Evolutionary conservation across 1,140 invertebrate species (phyloP), one percentile per base, ranked within the genome.

Genomic region (Lordiphosa collinella): DNA sequence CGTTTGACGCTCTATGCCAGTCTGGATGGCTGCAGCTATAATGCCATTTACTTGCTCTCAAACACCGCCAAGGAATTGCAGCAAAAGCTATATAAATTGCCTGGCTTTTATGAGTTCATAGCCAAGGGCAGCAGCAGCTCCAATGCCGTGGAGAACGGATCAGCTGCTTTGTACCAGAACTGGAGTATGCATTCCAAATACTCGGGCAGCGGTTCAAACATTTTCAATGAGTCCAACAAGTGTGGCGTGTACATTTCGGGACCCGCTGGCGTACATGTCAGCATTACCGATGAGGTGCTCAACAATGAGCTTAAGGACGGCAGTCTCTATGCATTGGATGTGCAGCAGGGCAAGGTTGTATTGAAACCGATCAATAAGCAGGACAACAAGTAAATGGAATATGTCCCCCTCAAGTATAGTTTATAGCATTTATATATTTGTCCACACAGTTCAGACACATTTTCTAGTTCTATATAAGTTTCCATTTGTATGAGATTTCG

Each of bases 1-100:
- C 92, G 94, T 46, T 90, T 96, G 50, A 96, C 94, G 2, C 90
- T 97, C 11, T 97, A 96, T 86, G 92, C 96, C 37, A 94, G 93
- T 62, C 89, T 93, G 57, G 92, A 94, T 51, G 91, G 92, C 69
- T 90, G 89, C 38, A 90, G 89, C 52, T 97, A 94, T 91, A 93
- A 94, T 89, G 94, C 94, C n/a, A 90, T 97, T 9, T 96, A 95
- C 79, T 89, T 97, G 54, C 91, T 94, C 35, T 90, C 90, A 8
- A 90, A 93, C 14, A 93, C 91, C n/a, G 92, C 92, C 46, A 86
- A 85, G 14, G 94, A 95, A 60, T 87, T 97, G 13, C 87, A 92
- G 12, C 90, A 90, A 53, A 96, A 96, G 86, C 86, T 97, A 22
- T 87, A 73, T 46, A 89, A 89, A 63, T 51, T 89, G 51, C 82